Base-by-base conservation (phyloP, 2,113 vertebrate genomes). In the Coryphaenoides rupestris region DNA sequence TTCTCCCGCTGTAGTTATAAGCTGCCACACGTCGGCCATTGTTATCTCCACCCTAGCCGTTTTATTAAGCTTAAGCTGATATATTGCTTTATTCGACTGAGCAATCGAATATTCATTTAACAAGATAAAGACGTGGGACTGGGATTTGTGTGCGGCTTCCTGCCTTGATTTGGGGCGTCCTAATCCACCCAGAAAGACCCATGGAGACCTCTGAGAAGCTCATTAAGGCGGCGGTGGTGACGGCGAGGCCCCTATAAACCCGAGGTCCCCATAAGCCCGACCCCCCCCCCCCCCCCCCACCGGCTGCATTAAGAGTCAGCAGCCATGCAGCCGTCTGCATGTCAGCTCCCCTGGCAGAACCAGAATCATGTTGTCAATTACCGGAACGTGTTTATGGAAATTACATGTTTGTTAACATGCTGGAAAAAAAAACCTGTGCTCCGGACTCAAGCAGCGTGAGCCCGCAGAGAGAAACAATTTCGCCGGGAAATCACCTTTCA, bases 381-480 rank as follows among this genome's bases (percentile, higher is more conserved):
- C 85, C 80, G 81, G 76, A n/a, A 87, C 81, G 84, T 89, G 86
- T 90, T 91, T 91, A 90, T 90, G 89, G 87, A 92, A 91, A 90
- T 92, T 86, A 91, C 86, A 91, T 90, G 89, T 90, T 90, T 92
- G 89, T 91, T 91, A 91, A 90, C 87, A 88, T 90, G 85, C 88
- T 84, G 89, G 85, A 86, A 87, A 91, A 89, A 89, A n/a, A n/a
- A n/a, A n/a, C n/a, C n/a, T 90, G 82, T 86, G 84, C 88, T 91
- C 90, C 90, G 77, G 86, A 81, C 83, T 91, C 82, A 88, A 92
- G 79, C 87, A 89, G 78, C 78, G 80, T 84, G 85, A 89, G 64
- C 90, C 90, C 84, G n/a, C n/a, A n/a, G n/a, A 82, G 85, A 91
- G 92, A 91, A 87, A 82, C 89, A 84, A 81, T 89, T 91, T 88